Evolutionary conservation across 2,113 vertebrate species (phyloP).

Genomic region (Boulengeromyrus knoepffleri): DNA sequence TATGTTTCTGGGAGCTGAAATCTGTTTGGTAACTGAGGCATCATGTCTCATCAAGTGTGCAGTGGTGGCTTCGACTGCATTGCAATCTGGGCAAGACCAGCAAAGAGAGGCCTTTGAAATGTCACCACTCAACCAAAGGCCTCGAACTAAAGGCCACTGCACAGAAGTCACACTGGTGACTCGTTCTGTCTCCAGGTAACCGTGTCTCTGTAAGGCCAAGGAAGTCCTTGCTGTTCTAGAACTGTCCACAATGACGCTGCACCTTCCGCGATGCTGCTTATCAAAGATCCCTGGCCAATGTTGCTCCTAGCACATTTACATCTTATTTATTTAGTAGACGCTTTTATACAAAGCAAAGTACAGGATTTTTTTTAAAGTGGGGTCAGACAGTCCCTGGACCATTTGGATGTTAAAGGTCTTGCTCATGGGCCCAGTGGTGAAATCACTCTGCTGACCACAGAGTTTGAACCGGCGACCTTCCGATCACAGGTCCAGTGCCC

Average conservation of each 20-base stretch:
- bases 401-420: background rate
- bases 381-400: background rate
- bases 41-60: background rate
- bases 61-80: background rate
- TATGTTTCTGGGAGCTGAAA: background rate
- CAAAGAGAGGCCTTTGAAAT: background rate
- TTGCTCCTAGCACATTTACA: background rate
- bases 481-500: background rate
- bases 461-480: background rate
- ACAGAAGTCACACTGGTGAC: conserved; percentile 9
- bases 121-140: background rate
- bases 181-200: background rate
- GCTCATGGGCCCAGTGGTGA: background rate
- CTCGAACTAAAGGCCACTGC: conserved; percentile 33
- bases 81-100: background rate
- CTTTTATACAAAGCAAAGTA: background rate
- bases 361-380: background rate
- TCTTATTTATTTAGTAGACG: background rate
- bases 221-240: background rate
- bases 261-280: background rate
- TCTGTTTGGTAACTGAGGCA: background rate
- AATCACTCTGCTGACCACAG: background rate
- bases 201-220: background rate
- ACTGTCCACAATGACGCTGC: background rate
- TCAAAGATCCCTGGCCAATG: background rate